Percentiles rank a stretch among this genome's conserved stretches.
phyloP scores from a whole-genome alignment of 2,888 invertebrate species.

The Pherbina coryleti region DNA sequence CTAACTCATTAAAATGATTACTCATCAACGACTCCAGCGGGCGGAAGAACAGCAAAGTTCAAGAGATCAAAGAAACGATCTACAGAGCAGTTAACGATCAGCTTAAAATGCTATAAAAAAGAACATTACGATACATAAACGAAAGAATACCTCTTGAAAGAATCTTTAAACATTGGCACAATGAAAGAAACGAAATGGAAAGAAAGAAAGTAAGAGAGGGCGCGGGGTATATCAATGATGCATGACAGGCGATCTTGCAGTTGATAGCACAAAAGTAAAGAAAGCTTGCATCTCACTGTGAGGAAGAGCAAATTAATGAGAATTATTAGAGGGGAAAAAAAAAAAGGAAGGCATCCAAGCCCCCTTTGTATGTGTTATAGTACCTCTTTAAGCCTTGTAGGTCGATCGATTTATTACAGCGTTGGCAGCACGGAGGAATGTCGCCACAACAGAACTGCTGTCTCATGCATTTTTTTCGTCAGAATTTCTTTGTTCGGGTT shows the following conservation, averaged over 20 bases:
- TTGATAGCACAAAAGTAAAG: too few species aligned
- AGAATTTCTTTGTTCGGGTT: not conserved
- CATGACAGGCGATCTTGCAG: too few species aligned
- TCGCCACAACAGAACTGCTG: not conserved
- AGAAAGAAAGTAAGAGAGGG: too few species aligned
- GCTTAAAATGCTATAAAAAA: not conserved
- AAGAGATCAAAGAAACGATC: not conserved
- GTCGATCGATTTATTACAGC: not conserved
- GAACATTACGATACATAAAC: not conserved
- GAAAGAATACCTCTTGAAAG: not conserved
- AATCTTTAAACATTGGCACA: too few species aligned
- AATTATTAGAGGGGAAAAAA: too few species aligned
- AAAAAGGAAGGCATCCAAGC: too few species aligned
- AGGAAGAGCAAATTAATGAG: too few species aligned
- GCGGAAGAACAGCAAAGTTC: not conserved
- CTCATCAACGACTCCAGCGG: not conserved
- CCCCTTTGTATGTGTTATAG: too few species aligned
- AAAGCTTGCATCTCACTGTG: too few species aligned
- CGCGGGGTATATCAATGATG: too few species aligned
- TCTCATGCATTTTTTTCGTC: not conserved
- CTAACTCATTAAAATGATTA: not conserved
- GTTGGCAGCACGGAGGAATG: not conserved
- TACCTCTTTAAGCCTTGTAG: not conserved
- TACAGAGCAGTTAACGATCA: not conserved
- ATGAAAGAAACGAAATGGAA: too few species aligned